phyloP scores from a whole-genome alignment of 2,888 invertebrate genomes.

The Bellardia bayeri region DNA sequence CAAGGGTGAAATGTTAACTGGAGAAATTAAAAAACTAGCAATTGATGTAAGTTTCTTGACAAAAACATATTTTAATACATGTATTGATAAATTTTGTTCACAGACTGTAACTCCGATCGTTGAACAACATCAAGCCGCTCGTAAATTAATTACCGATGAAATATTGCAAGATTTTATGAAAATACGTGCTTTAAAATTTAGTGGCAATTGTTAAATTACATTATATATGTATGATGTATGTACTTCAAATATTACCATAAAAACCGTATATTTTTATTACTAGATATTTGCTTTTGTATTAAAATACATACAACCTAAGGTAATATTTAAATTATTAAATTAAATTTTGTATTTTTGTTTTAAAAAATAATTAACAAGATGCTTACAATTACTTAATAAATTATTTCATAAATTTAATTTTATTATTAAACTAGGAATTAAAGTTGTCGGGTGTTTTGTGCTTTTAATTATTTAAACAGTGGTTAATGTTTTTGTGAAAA shows the following conservation, averaged over 20 bases:
- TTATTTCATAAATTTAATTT: not conserved
- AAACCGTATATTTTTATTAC: not conserved
- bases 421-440: too few species aligned
- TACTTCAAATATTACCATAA: not conserved
- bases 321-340: constrained; percentile 20
- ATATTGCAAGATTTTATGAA: constrained; percentile 93
- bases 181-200: constrained; percentile 90
- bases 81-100: constrained; percentile 5
- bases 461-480: not conserved
- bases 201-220: constrained; percentile 63
- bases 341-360: not conserved
- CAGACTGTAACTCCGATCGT: constrained; percentile 90
- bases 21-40: constrained; percentile 96
- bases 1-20: constrained; percentile 94
- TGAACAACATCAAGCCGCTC: constrained; percentile 91
- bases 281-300: constrained; percentile 50
- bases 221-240: not conserved
- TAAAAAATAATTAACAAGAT: not conserved
- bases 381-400: not conserved
- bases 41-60: constrained; percentile 86
- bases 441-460: too few species aligned
- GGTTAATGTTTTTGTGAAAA: constrained; percentile 11
- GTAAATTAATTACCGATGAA: constrained; percentile 93
- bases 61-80: not conserved
- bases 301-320: constrained; percentile 16